A percentile compares a stretch with the other conserved stretches of the same genome.
Conservation (phyloP, 2,797 vertebrate species). For the Sparus aurata region DNA sequence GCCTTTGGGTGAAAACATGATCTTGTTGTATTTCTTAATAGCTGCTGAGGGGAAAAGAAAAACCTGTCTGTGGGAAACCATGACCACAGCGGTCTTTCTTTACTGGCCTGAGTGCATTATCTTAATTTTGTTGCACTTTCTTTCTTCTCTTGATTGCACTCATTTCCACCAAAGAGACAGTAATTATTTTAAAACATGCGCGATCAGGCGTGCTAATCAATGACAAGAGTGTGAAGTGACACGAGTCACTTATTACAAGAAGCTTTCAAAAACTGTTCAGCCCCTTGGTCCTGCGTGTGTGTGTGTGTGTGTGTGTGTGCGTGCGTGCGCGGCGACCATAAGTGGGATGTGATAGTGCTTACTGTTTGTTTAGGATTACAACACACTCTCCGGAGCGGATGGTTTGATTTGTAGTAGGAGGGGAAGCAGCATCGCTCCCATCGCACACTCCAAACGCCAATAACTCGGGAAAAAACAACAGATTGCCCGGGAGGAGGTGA, state of each 20-base stretch:
- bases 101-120: conserved; percentile 10
- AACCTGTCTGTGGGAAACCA: not conserved
- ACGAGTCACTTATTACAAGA: conserved; percentile 45
- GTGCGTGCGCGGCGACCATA: conserved; percentile 42
- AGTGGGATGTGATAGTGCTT: conserved; percentile 57
- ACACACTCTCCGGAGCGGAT: conserved; percentile 47
- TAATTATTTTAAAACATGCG: conserved; percentile 57
- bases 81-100: conserved; percentile 5
- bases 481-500: conserved; percentile 69
- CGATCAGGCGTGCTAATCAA: conserved; percentile 59
- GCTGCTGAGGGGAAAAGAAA: not conserved
- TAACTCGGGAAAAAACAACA: conserved; percentile 76
- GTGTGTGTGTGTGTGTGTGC: not conserved
- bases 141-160: conserved; percentile 40
- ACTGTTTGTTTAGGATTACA: conserved; percentile 76
- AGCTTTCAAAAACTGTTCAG: conserved; percentile 47
- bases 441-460: conserved; percentile 69
- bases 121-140: conserved; percentile 28
- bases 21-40: conserved; percentile 32
- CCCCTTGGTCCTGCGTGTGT: conserved; percentile 10
- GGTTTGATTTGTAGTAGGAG: conserved; percentile 73
- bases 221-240: conserved; percentile 46
- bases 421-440: conserved; percentile 43
- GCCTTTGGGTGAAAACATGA: conserved; percentile 16
- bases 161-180: conserved; percentile 26